phyloP scores from a whole-genome alignment of 2,797 vertebrate species.

The Etheostoma nigrum region DNA sequence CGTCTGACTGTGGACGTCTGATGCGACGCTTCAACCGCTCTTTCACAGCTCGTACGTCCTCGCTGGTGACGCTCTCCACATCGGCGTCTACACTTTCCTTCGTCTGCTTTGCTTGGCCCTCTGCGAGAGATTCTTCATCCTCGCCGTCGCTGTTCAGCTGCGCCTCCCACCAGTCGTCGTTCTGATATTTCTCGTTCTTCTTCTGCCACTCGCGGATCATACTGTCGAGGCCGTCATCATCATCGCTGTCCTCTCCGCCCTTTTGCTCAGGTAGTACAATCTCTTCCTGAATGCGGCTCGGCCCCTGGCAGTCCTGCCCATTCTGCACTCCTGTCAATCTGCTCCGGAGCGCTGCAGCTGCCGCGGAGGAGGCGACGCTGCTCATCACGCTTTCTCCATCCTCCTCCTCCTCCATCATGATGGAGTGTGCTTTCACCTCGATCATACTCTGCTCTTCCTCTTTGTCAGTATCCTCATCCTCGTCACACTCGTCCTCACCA shows the following conservation, averaged over 20 bases:
- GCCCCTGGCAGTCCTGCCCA: neutral
- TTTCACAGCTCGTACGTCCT: constrained; percentile 85
- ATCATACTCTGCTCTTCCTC: constrained; percentile 84
- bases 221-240: constrained; percentile 80
- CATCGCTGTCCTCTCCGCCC: constrained; percentile 35
- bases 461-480: constrained; percentile 60
- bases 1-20: constrained; percentile 74
- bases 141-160: constrained; percentile 82
- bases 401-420: constrained; percentile 93
- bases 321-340: constrained; percentile 19
- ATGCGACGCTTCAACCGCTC: constrained; percentile 81
- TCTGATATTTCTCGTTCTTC: constrained; percentile 91
- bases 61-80: constrained; percentile 89
- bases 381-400: constrained; percentile 89
- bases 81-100: constrained; percentile 72
- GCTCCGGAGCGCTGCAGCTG: constrained; percentile 56
- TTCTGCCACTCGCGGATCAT: constrained; percentile 92
- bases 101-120: constrained; percentile 23
- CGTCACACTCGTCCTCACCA: constrained; percentile 31
- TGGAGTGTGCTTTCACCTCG: constrained; percentile 87
- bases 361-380: constrained; percentile 82
- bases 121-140: constrained; percentile 56
- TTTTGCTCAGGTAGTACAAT: constrained; percentile 45
- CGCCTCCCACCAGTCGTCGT: constrained; percentile 82
- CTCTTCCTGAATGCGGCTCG: neutral